Base-by-base conservation (phyloP, 1,140 invertebrate genomes). In the Scaptomyza montana region DNA sequence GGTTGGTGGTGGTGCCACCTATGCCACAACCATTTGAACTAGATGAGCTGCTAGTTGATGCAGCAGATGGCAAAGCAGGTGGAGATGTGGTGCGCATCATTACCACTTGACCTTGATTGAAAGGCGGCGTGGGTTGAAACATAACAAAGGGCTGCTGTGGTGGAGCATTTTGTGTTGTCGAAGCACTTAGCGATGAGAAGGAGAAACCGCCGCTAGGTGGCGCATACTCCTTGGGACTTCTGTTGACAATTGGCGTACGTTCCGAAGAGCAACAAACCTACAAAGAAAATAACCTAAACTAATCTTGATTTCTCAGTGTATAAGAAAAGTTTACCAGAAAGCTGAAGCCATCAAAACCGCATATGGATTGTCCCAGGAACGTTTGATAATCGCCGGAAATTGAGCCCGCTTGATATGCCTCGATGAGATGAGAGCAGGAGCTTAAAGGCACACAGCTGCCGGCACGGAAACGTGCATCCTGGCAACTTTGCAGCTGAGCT, bases 291-390 rank as follows among this genome's bases (percentile, higher is more conserved):
- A 33, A 1, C 1, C 5, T 30, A 39, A 36, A 7, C 8, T 36
- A 2, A 36, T 8, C 8, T 36, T 36, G 30, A 7, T 46, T 39
- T 28, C 21, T 39, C 3, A 9, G n/a, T 10, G 16, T 7, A 25
- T 25, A 3, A 2, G n/a, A 5, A 4, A 28, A 25, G 9, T 5
- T 25, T 78, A 92, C 91, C 72, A 93, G 87, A 12, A 94, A 94
- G 61, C 92, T 90, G 3, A 51, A 66, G 13, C 92, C 92, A 36
- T 93, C 91, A 54, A 92, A 94, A 0, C 93, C 93, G 72, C 95
- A 95, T 8, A 93, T 79, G 0, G 93, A 94, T 43, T 85, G 85
- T 8, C 93, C 92, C 10, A 95, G 74, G 72, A 92, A 94, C 79
- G 79, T 5, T 57, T 80, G 75, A 43, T 90, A 80, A 1, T 89